Evolutionary conservation across 2,888 invertebrate genomes (phyloP).

Genomic region (Baccha elongata): DNA sequence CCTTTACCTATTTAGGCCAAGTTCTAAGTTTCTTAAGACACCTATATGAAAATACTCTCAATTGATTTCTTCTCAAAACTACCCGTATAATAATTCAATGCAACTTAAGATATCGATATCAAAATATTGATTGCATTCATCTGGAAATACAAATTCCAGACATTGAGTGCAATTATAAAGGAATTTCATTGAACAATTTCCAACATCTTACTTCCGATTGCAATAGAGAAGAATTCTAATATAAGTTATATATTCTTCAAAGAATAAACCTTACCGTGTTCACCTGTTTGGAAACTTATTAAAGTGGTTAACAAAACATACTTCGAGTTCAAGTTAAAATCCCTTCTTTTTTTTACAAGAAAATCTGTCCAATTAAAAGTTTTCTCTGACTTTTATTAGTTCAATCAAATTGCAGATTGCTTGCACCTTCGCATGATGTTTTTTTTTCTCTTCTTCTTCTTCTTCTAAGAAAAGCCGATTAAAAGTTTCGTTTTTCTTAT

Average conservation of each 20-base stretch:
- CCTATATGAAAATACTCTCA: too few species aligned
- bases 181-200: not conserved
- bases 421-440: conserved; percentile 35
- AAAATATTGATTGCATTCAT: not conserved
- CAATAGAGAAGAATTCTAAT: not conserved
- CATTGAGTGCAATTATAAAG: not conserved
- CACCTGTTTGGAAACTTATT: not conserved
- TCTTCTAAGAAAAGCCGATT: conserved; percentile 1
- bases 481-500: conserved; percentile 10
- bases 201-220: not conserved
- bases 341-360: not conserved
- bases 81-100: not conserved
- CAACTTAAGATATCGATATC: not conserved
- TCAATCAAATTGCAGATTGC: not conserved
- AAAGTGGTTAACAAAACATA: not conserved
- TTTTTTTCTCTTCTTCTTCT: not conserved
- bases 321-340: not conserved
- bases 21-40: too few species aligned
- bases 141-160: not conserved
- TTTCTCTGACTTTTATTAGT: conserved; percentile 9
- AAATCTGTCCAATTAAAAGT: conserved; percentile 52
- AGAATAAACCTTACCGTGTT: not conserved
- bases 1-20: too few species aligned
- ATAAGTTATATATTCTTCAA: not conserved
- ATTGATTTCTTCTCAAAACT: too few species aligned